Percentiles rank a stretch among this genome's conserved stretches.
Evolutionary conservation across 2,113 vertebrate species (phyloP).

Genomic region (Phylloscopus whistleri): DNA sequence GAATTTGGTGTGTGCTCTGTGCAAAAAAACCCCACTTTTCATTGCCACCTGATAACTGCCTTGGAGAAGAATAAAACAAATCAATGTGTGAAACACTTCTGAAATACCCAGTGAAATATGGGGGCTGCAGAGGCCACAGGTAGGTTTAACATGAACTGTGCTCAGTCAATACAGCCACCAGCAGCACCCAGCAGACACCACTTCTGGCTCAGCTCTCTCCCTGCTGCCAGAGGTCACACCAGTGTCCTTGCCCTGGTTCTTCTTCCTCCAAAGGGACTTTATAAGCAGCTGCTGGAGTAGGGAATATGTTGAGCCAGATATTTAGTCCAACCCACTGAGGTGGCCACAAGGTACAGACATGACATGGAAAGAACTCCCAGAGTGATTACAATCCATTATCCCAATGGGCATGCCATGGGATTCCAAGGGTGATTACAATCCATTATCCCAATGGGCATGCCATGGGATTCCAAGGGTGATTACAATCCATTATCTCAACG

Average conservation of each 20-base stretch:
- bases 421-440: fast-evolving
- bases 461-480: fast-evolving
- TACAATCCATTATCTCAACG: neutral
- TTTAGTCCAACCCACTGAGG: neutral
- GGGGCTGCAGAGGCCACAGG: neutral
- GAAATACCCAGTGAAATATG: neutral
- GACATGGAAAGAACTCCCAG: neutral
- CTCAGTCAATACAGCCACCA: neutral
- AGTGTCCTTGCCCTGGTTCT: neutral
- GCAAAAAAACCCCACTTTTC: neutral
- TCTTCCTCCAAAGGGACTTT: neutral
- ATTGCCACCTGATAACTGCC: neutral
- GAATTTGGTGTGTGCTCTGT: neutral
- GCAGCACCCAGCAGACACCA: neutral
- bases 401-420: fast-evolving
- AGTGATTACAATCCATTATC: neutral
- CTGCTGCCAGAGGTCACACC: neutral
- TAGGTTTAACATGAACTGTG: neutral
- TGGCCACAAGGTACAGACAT: neutral
- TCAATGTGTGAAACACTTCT: neutral
- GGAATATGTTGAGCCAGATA: neutral
- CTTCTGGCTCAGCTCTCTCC: neutral
- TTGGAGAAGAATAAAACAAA: neutral
- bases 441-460: fast-evolving
- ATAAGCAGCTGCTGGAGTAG: neutral